These are phyloP conservation scores for Halictus rubicundus DNA, from an alignment of 1,140 invertebrate genomes.

Conservation along the genomic window DNA sequence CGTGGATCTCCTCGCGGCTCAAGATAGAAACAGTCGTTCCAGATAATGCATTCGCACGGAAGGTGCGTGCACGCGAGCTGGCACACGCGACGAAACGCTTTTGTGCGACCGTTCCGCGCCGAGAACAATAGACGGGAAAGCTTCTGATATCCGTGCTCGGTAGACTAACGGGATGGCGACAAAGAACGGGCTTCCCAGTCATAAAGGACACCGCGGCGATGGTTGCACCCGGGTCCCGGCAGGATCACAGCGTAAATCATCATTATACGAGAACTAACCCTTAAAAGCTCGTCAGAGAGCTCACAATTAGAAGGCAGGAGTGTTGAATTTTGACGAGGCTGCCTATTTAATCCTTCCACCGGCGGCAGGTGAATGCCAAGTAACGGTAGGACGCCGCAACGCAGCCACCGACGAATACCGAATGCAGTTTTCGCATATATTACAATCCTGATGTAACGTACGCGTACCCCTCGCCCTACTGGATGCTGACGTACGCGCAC, in stretches of 20 bases:
- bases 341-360: conserved; percentile 9
- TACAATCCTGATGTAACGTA: not conserved
- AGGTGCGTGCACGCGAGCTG: conserved; percentile 40
- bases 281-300: conserved; percentile 53
- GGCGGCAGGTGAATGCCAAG: not conserved
- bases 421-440: not conserved
- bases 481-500: not conserved
- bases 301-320: conserved; percentile 56
- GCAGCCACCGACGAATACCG: not conserved
- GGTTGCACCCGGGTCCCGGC: not conserved
- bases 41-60: conserved; percentile 45
- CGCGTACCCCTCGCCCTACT: not conserved
- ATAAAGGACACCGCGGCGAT: conserved; percentile 54
- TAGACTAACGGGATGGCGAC: conserved; percentile 56
- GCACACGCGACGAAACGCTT: conserved; percentile 12
- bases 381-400: not conserved
- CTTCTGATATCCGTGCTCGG: conserved; percentile 54
- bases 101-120: conserved; percentile 29
- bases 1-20: not conserved
- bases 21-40: conserved; percentile 19
- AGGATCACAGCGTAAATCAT: conserved; percentile 61
- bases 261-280: conserved; percentile 52
- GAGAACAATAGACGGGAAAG: conserved; percentile 59
- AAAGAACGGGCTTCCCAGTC: conserved; percentile 58
- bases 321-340: conserved; percentile 56